Conservation (phyloP, 2,113 vertebrate species). For the Odontesthes bonariensis region DNA sequence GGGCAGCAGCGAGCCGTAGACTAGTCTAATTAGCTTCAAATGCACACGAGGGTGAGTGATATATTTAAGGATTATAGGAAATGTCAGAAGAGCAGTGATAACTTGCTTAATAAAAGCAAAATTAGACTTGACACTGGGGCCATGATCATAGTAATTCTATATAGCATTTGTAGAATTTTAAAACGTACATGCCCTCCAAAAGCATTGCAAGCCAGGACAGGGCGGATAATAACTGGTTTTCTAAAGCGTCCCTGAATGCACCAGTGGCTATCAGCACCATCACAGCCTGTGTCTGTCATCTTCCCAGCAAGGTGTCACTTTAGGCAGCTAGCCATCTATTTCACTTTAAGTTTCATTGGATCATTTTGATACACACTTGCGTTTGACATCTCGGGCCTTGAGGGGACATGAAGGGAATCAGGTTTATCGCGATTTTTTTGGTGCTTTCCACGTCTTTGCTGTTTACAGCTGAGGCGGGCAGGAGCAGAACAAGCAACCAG, state of each 20-base stretch:
- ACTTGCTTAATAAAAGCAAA: background rate
- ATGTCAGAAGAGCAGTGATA: rapidly evolving
- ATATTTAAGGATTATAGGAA: background rate
- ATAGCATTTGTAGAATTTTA: background rate
- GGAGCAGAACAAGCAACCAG: slow-evolving; percentile 85
- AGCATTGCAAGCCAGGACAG: background rate
- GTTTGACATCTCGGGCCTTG: background rate
- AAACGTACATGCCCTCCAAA: background rate
- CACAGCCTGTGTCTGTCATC: background rate
- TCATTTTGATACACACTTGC: slow-evolving; percentile 9
- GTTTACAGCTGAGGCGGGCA: slow-evolving; percentile 79
- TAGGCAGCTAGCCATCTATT: slow-evolving; percentile 22
- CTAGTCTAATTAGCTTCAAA: background rate
- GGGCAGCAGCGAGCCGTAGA: slow-evolving; percentile 36
- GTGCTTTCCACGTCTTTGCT: slow-evolving; percentile 71
- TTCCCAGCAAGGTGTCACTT: slow-evolving; percentile 39
- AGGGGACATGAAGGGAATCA: slow-evolving; percentile 61
- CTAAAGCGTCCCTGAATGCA: slow-evolving; percentile 24
- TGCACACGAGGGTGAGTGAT: background rate
- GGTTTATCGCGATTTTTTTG: slow-evolving; percentile 63
- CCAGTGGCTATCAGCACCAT: slow-evolving; percentile 23
- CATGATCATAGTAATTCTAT: background rate
- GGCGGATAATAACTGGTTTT: background rate
- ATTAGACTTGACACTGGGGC: too few species aligned
- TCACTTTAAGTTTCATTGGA: background rate